These are phyloP conservation scores for Drosophila kanapiae DNA, from an alignment of 1,140 invertebrate species.

Conservation along the genomic window DNA sequence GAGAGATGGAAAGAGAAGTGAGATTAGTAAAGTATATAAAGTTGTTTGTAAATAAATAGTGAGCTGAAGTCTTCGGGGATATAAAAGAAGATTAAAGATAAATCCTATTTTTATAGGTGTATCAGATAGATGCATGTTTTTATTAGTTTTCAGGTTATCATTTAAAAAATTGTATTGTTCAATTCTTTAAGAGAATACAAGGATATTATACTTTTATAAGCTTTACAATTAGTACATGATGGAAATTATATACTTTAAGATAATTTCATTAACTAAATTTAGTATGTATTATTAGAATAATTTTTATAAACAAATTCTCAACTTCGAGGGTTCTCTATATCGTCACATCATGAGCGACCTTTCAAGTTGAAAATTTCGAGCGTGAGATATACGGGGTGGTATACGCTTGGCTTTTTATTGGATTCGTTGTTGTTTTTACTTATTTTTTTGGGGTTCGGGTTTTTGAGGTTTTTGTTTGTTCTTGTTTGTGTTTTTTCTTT, in stretches of 20 bases:
- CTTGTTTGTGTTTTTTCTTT: constrained; percentile 20
- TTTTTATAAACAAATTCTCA: neutral
- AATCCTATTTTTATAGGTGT: too few species aligned
- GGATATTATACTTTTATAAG: too few species aligned
- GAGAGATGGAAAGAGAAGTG: constrained; percentile 12
- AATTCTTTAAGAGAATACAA: too few species aligned
- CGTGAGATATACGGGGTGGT: neutral
- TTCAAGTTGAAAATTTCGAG: constrained; percentile 8
- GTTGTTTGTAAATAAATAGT: neutral
- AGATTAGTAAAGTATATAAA: constrained; percentile 1
- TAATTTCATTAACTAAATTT: neutral
- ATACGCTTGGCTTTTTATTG: neutral
- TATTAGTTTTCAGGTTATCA: too few species aligned
- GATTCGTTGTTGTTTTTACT: constrained; percentile 6
- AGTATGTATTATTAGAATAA: neutral
- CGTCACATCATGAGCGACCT: neutral
- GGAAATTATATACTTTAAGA: neutral
- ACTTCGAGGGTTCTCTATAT: neutral
- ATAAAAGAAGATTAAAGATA: too few species aligned
- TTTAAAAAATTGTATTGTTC: too few species aligned
- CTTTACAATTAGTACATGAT: too few species aligned
- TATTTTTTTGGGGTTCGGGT: constrained; percentile 9
- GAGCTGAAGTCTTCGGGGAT: neutral
- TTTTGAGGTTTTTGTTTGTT: constrained; percentile 22
- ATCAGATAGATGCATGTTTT: too few species aligned